Percentiles rank a stretch among this genome's conserved stretches.
These are phyloP conservation scores for Trypoxylon attenuatum DNA, from an alignment of 2,888 invertebrate species.

Conservation along the genomic window DNA sequence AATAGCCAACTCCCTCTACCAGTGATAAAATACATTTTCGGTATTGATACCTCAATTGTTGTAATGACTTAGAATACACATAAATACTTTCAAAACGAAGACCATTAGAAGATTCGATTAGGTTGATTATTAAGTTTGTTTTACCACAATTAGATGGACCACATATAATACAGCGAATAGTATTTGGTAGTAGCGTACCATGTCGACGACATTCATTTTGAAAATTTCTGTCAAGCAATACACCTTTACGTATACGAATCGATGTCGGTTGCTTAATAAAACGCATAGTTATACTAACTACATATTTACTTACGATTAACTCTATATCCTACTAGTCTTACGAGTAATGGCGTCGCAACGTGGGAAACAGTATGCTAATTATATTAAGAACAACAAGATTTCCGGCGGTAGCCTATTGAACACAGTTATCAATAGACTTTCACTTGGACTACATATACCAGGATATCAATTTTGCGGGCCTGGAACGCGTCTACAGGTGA, in stretches of 20 bases:
- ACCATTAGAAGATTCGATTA: conserved; percentile 39
- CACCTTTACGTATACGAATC: not conserved
- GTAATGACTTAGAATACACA: conserved; percentile 38
- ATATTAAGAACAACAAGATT: not conserved
- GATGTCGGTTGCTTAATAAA: not conserved
- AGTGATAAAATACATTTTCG: conserved; percentile 21
- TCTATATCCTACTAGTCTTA: not conserved
- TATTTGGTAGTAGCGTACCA: conserved; percentile 57
- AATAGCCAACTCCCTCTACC: conserved; percentile 12
- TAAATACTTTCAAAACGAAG: conserved; percentile 31
- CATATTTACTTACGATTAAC: not conserved
- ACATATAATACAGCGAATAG: conserved; percentile 26
- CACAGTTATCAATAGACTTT: conserved; percentile 35
- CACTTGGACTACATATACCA: conserved; percentile 41
- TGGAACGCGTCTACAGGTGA: conserved; percentile 54
- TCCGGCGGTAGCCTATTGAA: conserved; percentile 29
- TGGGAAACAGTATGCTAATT: too few relatives aligned
- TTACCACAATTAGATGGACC: conserved; percentile 40
- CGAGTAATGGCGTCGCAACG: too few relatives aligned
- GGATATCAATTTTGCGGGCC: conserved; percentile 61
- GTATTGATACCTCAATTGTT: conserved; percentile 37
- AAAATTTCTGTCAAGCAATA: not conserved
- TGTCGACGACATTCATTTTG: conserved; percentile 31
- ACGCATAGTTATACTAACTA: not conserved
- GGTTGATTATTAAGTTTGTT: conserved; percentile 46